Evolutionary conservation across 2,797 vertebrate genomes (phyloP), one percentile per base, ranked within the genome.

Genomic region (Diplodus sargus): DNA sequence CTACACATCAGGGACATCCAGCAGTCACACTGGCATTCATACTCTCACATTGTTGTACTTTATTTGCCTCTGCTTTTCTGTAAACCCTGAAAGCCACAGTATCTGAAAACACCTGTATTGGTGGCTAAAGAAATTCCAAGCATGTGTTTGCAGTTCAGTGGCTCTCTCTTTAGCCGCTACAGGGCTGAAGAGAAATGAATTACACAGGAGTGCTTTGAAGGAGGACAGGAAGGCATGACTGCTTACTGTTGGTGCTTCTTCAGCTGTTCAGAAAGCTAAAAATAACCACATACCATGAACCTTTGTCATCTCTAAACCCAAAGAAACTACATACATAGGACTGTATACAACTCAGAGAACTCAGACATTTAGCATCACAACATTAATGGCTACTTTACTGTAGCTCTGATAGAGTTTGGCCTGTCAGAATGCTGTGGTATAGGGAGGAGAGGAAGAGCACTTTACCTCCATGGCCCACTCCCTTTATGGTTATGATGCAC

Each of bases 401-500:
- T 70, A 42, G 66, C 34, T 65, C 77, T n/a, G 48, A 57, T 34
- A 47, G 22, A 76, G 64, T 62, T 54, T 76, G 25, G 53, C 16
- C 53, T 10, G n/a, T 60, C 48, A 57, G 56, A 78, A 48, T 8
- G 53, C 69, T 43, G 62, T 63, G 20, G 48, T 62, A 28, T 59
- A 39, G 81, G 78, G 73, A 74, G 83, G 39, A 85, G 73, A 90
- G 63, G 65, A 90, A 85, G 56, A 85, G 66, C 75, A 87, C 74
- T 92, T 93, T 95, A 96, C 95, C 95, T 95, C 93, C 91, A 94
- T 89, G 73, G 79, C 76, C 60, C 72, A 71, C 78, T 89, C 86
- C 87, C 42, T 91, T 82, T 82, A 83, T 70, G 69, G 70, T 70
- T 82, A 65, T 72, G 73, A 85, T 89, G 88, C 90, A 93, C 92